Evolutionary conservation across 1,140 invertebrate species (phyloP), one percentile per base, ranked within the genome.

Genomic region (Papilio aristodemus): DNA sequence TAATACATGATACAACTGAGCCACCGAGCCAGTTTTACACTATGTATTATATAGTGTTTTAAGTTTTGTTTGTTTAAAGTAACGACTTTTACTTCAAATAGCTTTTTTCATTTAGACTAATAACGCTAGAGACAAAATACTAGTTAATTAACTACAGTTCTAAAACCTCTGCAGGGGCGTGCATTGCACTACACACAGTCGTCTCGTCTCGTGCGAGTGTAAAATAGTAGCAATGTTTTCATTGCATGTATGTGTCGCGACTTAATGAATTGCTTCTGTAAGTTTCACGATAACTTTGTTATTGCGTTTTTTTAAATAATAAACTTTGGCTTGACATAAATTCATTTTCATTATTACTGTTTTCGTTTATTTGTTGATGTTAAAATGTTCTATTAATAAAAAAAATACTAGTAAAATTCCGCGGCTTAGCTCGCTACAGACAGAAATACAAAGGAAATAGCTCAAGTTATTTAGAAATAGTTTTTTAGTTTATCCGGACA

Each of bases 51-150:
- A n/a, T n/a, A 43, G 14, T 14, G 17, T 43, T 17, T n/a, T 13
- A 41, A 43, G 17, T 46, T 46, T 46, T 46, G 17, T 17, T 1
- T 46, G 43, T 46, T 19, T 1, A 10, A 10, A 19, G 8, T 46
- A 46, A 46, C 0, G 39, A 41, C 13, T 46, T 19, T 22, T 46
- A 46, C 19, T 9, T 10, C 1, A 19, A 46, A 17, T 46, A 5
- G 13, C 1, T 19, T 46, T 46, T 43, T 43, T 17, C 19, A 19
- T 19, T 2, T 22, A 46, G 0, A 46, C 43, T 46, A 46, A 46
- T 46, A 46, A 46, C n/a, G n/a, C n/a, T n/a, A 46, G 43, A 46
- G 43, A 46, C 43, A 46, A 46, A 46, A 22, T 46, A 19, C 43
- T 46, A 46, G 43, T 46, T 46, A 46, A 46, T 46, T 46, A 46